A percentile compares a stretch with the other conserved stretches of the same genome.
Conservation (phyloP, 2,797 vertebrate genomes). For the Macroramphosus scolopax region DNA sequence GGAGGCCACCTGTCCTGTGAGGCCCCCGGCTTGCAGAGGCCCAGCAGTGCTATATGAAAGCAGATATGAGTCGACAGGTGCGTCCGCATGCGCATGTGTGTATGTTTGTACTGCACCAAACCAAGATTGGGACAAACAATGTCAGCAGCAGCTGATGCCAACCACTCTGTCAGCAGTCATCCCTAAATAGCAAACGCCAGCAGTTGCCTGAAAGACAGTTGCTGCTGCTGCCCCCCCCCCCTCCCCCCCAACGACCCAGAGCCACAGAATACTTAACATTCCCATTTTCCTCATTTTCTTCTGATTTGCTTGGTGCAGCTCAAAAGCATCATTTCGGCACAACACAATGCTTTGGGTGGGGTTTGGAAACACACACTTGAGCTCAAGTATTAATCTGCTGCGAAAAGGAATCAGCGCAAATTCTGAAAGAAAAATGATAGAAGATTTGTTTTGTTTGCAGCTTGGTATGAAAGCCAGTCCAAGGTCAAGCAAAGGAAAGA, state of each 20-base stretch:
- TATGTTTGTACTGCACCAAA: slow-evolving; percentile 47
- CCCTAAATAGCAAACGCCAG: slow-evolving; percentile 73
- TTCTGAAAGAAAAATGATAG: too few relatives aligned
- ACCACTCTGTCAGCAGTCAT: slow-evolving; percentile 61
- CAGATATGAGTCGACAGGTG: slow-evolving; percentile 79
- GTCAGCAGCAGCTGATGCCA: slow-evolving; percentile 76
- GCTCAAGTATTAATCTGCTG: too few relatives aligned
- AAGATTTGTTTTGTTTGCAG: too few relatives aligned
- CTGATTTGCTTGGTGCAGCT: slow-evolving; percentile 16
- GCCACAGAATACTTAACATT: slow-evolving; percentile 37
- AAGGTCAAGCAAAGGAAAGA: slow-evolving; percentile 10
- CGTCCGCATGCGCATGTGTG: slow-evolving; percentile 36
- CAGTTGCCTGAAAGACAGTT: slow-evolving; percentile 75
- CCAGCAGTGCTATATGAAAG: slow-evolving; percentile 72
- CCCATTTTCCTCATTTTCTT: slow-evolving; percentile 19
- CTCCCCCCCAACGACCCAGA: slow-evolving; percentile 20
- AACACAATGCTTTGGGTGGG: too few relatives aligned
- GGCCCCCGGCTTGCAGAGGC: slow-evolving; percentile 52
- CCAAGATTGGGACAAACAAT: slow-evolving; percentile 59
- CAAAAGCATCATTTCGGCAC: slow-evolving; percentile 1
- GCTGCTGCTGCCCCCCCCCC: slow-evolving; percentile 31
- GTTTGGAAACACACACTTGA: too few relatives aligned
- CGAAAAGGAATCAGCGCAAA: too few relatives aligned
- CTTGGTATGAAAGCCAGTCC: too few relatives aligned
- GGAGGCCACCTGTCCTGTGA: slow-evolving; percentile 71